Conservation (phyloP, 2,113 vertebrate genomes). For the Gallinago undulata region DNA sequence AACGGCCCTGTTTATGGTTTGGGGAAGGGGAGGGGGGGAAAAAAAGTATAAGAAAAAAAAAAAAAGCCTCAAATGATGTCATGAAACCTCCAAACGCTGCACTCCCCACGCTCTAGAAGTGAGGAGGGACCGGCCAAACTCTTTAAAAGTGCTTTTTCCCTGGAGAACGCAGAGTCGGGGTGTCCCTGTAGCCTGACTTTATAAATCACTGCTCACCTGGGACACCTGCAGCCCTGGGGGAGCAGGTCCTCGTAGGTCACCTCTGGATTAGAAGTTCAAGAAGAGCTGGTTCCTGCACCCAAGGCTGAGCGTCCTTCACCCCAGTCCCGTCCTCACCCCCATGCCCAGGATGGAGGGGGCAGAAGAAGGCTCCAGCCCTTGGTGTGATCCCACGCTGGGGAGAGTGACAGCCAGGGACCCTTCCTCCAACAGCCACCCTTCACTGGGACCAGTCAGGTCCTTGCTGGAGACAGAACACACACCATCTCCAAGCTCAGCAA, state of each 20-base stretch:
- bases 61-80: background rate
- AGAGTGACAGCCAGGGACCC: background rate
- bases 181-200: too few species aligned
- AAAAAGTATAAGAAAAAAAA: too few species aligned
- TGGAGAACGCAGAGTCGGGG: background rate
- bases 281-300: background rate
- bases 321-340: background rate
- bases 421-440: background rate
- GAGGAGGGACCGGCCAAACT: background rate
- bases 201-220: rapidly evolving
- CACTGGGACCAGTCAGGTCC: background rate
- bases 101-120: background rate
- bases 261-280: background rate
- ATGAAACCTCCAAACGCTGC: background rate
- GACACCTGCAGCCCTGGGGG: background rate
- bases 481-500: background rate
- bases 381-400: background rate
- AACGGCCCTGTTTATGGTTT: background rate
- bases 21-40: background rate
- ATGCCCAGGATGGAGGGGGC: background rate
- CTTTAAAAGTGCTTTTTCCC: background rate
- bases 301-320: background rate
- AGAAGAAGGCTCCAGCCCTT: background rate
- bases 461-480: rapidly evolving
- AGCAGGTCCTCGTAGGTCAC: background rate